phyloP scores from a whole-genome alignment of 2,888 invertebrate species.

The Parthenolecanium corni region DNA sequence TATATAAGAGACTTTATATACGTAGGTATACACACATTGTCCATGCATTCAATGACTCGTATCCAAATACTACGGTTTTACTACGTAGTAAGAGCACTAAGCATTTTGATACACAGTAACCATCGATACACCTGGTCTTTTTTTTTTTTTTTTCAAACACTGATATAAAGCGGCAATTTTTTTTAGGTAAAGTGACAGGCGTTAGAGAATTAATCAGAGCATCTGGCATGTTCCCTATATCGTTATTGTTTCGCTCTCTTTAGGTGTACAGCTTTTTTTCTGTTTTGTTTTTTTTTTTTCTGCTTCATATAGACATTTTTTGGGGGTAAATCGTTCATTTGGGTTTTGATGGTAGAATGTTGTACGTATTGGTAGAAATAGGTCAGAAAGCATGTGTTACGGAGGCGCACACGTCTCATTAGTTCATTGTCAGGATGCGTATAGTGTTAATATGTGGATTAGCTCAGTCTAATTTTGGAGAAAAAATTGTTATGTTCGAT shows the following conservation, averaged over 20 bases:
- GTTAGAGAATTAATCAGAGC: conserved; percentile 21
- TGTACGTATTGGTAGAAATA: too few species aligned
- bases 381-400: too few species aligned
- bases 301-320: not conserved
- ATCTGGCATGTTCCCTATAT: conserved; percentile 8
- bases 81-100: conserved; percentile 17
- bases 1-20: not conserved
- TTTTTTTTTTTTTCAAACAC: not conserved
- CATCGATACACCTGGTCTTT: conserved; percentile 24
- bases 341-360: too few species aligned
- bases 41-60: conserved; percentile 24
- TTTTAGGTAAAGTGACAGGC: conserved; percentile 18
- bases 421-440: too few species aligned
- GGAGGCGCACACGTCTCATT: too few species aligned
- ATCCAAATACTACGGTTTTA: conserved; percentile 10
- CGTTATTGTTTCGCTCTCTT: conserved; percentile 9
- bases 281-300: not conserved
- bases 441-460: too few species aligned
- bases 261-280: not conserved
- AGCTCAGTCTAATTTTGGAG: too few species aligned
- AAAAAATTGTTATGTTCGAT: too few species aligned
- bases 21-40: conserved; percentile 8
- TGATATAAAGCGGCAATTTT: conserved; percentile 21
- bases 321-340: not conserved
- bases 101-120: conserved; percentile 27